Percentiles rank a stretch among this genome's conserved stretches.
Evolutionary conservation across 2,113 vertebrate genomes (phyloP).

Genomic region (Diglossa brunneiventris): DNA sequence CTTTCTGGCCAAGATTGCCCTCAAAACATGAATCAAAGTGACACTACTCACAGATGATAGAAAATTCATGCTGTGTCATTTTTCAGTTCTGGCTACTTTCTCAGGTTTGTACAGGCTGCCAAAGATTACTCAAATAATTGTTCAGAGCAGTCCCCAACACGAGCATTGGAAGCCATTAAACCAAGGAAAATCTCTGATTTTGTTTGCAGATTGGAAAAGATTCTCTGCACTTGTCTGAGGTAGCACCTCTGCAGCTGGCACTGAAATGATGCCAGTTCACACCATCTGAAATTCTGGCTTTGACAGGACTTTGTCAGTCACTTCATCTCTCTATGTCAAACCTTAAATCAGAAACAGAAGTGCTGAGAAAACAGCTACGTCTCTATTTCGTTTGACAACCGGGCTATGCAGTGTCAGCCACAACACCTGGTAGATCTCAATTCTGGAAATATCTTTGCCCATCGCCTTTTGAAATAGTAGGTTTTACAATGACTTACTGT

Average conservation of each 20-base stretch:
- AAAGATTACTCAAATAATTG: not conserved
- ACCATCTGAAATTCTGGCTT: not conserved
- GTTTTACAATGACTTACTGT: not conserved
- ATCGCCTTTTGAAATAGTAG: not conserved
- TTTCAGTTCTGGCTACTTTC: not conserved
- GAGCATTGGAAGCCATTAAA: not conserved
- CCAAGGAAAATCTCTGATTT: not conserved
- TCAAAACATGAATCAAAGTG: not conserved
- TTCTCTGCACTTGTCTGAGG: not conserved
- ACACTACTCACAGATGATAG: not conserved
- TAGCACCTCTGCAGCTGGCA: not conserved
- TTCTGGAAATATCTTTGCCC: not conserved
- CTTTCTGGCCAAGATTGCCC: not conserved
- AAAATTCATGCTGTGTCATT: not conserved
- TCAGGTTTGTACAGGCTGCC: not conserved
- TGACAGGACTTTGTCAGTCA: slow-evolving; percentile 1
- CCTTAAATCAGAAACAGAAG: not conserved
- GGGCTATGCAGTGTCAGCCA: not conserved
- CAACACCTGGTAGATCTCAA: not conserved
- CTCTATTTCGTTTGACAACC: not conserved
- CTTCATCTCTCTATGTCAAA: not conserved
- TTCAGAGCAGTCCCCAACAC: not conserved
- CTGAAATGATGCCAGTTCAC: not conserved
- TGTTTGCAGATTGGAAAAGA: not conserved
- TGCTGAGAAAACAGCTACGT: not conserved